phyloP scores from a whole-genome alignment of 2,888 invertebrate genomes.

The Tromatobia lineatoria region DNA sequence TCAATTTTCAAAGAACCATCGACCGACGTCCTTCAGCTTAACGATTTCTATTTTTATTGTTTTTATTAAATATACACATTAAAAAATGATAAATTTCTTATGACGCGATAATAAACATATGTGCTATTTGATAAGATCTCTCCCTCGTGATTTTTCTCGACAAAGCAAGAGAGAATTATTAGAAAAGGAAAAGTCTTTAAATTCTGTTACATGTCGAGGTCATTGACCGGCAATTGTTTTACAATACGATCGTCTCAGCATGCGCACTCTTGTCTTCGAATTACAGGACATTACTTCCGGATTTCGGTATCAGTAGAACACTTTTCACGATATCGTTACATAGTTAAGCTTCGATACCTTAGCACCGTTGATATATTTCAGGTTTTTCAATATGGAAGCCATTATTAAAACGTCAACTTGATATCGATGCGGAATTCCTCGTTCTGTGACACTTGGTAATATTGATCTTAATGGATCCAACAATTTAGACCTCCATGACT shows the following conservation, averaged over 20 bases:
- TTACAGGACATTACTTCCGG: not conserved
- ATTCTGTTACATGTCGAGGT: not conserved
- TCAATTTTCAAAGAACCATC: no score
- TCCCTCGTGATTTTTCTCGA: not conserved
- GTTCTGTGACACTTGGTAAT: slow-evolving; percentile 8
- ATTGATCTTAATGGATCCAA: slow-evolving; percentile 43
- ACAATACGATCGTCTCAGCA: not conserved
- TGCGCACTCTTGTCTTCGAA: not conserved
- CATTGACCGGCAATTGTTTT: not conserved
- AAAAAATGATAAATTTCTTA: no score
- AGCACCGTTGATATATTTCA: slow-evolving; percentile 30
- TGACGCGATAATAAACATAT: no score
- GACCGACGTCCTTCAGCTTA: no score
- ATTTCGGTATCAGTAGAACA: not conserved
- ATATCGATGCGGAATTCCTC: not conserved
- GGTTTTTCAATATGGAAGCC: slow-evolving; percentile 56
- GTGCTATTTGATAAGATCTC: no score
- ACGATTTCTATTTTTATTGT: no score
- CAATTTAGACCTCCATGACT: slow-evolving; percentile 16
- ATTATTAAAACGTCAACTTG: slow-evolving; percentile 18
- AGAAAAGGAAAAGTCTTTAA: not conserved
- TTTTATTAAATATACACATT: no score
- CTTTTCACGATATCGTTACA: not conserved
- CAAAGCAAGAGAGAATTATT: not conserved
- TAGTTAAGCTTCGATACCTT: slow-evolving; percentile 31